Evolutionary conservation across 2,797 vertebrate species (phyloP), one percentile per base, ranked within the genome.

Genomic region (Nasua narica): DNA sequence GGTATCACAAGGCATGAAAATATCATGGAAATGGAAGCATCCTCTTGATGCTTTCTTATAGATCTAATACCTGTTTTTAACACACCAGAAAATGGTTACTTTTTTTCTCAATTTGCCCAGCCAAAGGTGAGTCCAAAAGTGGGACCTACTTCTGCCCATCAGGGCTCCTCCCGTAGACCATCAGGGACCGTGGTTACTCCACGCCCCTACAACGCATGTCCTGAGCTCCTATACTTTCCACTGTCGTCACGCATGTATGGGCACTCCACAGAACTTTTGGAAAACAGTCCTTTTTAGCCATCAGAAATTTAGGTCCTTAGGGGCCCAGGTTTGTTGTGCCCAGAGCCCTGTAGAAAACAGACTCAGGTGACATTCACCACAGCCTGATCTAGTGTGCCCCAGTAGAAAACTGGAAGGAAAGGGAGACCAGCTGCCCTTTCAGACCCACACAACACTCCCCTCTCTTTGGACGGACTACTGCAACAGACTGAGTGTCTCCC

Each of bases 41-140:
- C 72, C n/a, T 84, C 46, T 62, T 76, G 18, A 79, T 35, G 48
- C 25, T 90, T 93, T 95, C 58, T 90, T 87, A 46, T 1, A 86
- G 52, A 85, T 5, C 7, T 12, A 81, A 29, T 37, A 50, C 13
- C 1, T 82, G 3, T 56, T n/a, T 76, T 40, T 19, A 3, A 81
- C 86, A 89, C 67, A 27, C 25, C 56, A 58, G 48, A 48, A 62
- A 29, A 95, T 19, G 5, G 1, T 62, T n/a, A 5, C 16, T n/a
- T 65, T 65, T n/a, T n/a, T 54, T 40, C 50, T 86, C 18, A 56
- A 21, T 21, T 43, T 62, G 60, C n/a, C 37, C 23, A 8, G 46
- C 40, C 25, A 56, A 50, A 93, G 32, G 15, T n/a, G 40, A 78
- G 65, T 50, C 43, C 21, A 50, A 50, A 93, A 25, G 23, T 29